Evolutionary conservation across 2,888 invertebrate species (phyloP).

Genomic region (Muschampia plurimacula): DNA sequence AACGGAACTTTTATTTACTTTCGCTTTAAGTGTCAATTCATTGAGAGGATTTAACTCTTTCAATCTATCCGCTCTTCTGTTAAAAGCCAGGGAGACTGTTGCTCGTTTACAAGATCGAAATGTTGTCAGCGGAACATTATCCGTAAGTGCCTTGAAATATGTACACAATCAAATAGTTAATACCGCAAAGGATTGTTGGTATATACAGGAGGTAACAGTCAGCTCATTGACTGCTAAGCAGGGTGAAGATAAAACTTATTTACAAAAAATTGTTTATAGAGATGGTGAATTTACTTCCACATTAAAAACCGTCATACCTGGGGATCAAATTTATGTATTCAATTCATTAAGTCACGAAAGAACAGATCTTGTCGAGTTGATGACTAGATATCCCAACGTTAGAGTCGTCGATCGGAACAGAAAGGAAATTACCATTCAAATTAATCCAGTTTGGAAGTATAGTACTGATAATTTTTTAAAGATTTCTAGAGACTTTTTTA

Average conservation of each 20-base stretch:
- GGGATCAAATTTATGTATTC: conserved; percentile 90
- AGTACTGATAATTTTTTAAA: conserved; percentile 60
- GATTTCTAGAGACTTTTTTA: conserved; percentile 80
- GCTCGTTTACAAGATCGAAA: conserved; percentile 98
- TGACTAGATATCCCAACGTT: conserved; percentile 89
- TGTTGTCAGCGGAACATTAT: conserved; percentile 97
- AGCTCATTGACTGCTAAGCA: conserved; percentile 89
- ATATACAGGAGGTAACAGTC: conserved; percentile 68
- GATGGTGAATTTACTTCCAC: conserved; percentile 72
- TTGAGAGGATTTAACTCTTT: conserved; percentile 83
- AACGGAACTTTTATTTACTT: conserved; percentile 93
- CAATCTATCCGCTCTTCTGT: conserved; percentile 76
- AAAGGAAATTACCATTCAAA: conserved; percentile 78
- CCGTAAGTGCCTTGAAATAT: conserved; percentile 93
- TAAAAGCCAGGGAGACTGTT: conserved; percentile 90
- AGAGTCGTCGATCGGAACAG: conserved; percentile 89
- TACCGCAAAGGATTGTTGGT: conserved; percentile 72
- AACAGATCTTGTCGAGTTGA: conserved; percentile 91
- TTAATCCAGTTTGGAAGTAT: conserved; percentile 75
- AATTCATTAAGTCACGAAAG: conserved; percentile 93
- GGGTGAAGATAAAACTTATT: conserved; percentile 87
- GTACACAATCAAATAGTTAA: conserved; percentile 88
- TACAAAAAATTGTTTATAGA: conserved; percentile 72
- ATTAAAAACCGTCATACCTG: conserved; percentile 80
- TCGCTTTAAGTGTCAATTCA: conserved; percentile 89